phyloP scores from a whole-genome alignment of 2,797 vertebrate genomes.

The Gambelia wislizenii region DNA sequence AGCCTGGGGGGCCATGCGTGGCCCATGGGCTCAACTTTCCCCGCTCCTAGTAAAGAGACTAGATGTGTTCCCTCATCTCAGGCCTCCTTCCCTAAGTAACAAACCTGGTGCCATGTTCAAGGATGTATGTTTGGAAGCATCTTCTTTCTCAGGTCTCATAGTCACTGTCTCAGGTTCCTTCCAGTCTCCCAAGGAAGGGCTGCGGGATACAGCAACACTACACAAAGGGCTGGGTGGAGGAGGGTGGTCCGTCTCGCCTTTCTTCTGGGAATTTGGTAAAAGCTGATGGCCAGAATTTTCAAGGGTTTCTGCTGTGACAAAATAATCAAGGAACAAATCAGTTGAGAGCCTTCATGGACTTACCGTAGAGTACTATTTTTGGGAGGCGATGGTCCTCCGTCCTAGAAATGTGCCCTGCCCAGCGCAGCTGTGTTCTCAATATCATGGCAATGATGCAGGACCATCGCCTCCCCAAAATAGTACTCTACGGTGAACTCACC shows the following conservation, averaged over 20 bases:
- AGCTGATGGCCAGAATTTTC: neutral
- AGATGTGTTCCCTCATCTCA: too few relatives aligned
- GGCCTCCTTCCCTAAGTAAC: neutral
- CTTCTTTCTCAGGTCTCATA: fast-evolving
- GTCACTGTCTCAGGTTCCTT: fast-evolving
- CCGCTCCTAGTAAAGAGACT: too few relatives aligned
- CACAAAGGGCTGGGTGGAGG: fast-evolving
- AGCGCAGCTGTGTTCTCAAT: too few relatives aligned
- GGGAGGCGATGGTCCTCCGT: too few relatives aligned
- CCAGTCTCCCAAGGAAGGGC: fast-evolving
- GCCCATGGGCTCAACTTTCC: too few relatives aligned
- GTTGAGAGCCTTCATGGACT: neutral
- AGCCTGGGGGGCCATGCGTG: too few relatives aligned
- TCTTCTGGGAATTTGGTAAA: neutral
- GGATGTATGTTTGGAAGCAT: fast-evolving
- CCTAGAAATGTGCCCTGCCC: too few relatives aligned
- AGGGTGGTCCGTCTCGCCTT: fast-evolving
- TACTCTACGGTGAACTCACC: too few relatives aligned
- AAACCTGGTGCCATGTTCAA: neutral
- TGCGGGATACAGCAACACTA: fast-evolving
- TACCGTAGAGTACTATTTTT: too few relatives aligned
- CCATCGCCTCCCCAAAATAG: too few relatives aligned
- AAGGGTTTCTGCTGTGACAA: neutral
- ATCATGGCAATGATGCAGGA: too few relatives aligned
- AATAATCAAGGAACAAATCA: neutral